Base-by-base conservation (phyloP, 2,888 invertebrate genomes). In the Gnatocerus cornutus region DNA sequence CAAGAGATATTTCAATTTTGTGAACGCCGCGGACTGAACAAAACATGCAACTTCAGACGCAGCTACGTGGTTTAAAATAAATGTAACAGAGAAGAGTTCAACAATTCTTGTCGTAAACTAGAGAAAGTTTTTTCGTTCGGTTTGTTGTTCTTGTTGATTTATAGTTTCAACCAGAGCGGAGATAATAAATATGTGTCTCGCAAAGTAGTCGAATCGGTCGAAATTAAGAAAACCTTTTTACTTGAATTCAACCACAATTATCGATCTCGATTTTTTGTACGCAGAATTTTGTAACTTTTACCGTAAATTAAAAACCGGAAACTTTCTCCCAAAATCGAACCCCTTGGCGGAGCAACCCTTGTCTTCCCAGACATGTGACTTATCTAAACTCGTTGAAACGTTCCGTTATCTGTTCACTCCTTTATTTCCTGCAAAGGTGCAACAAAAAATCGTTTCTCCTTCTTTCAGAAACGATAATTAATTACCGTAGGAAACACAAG, bases 381-480 rank as follows among this genome's bases (percentile, higher is more conserved):
- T 41, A 41, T 41, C 41, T 12, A n/a, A 21, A 12, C 10, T 41
- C 41, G 33, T 12, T 12, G 41, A 41, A 41, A 12, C 7, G 46
- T 16, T 12, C 46, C 1, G 16, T 46, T 46, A 46, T 46, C 46
- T 41, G 41, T 46, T 46, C 27, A 50, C 48, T 50, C 55, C 21
- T 7, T 46, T 46, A 46, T 46, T 46, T 46, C 10, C 37, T 3
- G 46, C 3, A 46, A 46, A 46, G 46, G 21, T 46, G 46, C 16
- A 46, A 7, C 46, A 53, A 33, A 52, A 33, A 55, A 55, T 39
- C 21, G 13, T 39, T 27, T 50, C 14, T 39, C 9, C 39, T 37
- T 37, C 55, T 55, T 41, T 12, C 41, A 33, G 21, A 33, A 16
- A 21, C n/a, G 16, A 16, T 39, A 55, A 55, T 55, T 55, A 55